Evolutionary conservation across 2,888 invertebrate genomes (phyloP), one percentile per base, ranked within the genome.

Genomic region (Nemurella pictetii): DNA sequence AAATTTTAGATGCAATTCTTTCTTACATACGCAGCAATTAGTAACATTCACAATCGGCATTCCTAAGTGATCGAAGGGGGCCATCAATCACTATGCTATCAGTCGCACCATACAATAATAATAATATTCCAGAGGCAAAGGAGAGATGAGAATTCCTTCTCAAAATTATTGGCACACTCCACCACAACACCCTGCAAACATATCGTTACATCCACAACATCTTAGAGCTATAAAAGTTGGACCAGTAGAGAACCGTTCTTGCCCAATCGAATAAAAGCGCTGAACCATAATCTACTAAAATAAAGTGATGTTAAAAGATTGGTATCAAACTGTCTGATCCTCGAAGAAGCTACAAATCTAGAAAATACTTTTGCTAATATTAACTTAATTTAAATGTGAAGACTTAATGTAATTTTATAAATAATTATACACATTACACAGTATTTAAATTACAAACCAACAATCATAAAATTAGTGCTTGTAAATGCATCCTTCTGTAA

Each of bases 401-500:
- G 12, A 20, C 15, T n/a, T 55, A 55, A 12, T 20, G 20, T 55
- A 55, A 55, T 55, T 55, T 55, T 55, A 55, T 55, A 55, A 55
- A 55, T 55, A 55, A 20, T 55, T 55, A 55, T 55, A n/a, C n/a
- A n/a, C n/a, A n/a, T n/a, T n/a, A n/a, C n/a, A n/a, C n/a, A n/a
- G n/a, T n/a, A 55, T 20, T 55, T 55, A 55, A 55, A 55, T 55
- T 55, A 55, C 55, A 55, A 55, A 55, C 55, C 55, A 55, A 55
- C 55, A 55, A 55, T 55, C 9, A 55, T 55, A 55, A 55, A 55
- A 55, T 55, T 55, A 55, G 55, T 74, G 75, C 20, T 80, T 85
- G 82, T 86, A 86, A 86, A 86, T 86, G 86, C 86, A 84, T 84
- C 55, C 73, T 78, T 86, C 86, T 85, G 86, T 86, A 86, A 86